Evolutionary conservation across 2,888 invertebrate genomes (phyloP).

Genomic region (Andrena fulva): DNA sequence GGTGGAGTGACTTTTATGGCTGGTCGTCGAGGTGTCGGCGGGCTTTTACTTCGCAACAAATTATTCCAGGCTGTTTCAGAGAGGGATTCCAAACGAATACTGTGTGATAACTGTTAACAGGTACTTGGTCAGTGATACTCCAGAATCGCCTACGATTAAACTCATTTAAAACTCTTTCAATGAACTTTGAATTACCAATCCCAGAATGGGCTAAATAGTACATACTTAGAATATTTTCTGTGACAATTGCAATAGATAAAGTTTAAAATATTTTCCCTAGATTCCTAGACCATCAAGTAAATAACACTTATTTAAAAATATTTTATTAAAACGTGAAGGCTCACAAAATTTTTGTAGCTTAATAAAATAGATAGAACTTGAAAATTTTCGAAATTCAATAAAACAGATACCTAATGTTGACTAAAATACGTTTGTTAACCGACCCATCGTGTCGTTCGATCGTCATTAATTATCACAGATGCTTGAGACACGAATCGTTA

Average conservation of each 20-base stretch:
- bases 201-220: too few relatives aligned
- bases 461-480: constrained; percentile 12
- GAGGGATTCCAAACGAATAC: background rate
- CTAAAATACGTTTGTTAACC: too few relatives aligned
- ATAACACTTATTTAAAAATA: background rate
- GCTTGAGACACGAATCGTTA: background rate
- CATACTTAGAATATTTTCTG: too few relatives aligned
- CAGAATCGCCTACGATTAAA: background rate
- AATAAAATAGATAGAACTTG: too few relatives aligned
- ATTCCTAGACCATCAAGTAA: background rate
- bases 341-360: too few relatives aligned
- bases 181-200: too few relatives aligned
- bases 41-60: background rate
- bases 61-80: background rate
- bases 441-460: background rate
- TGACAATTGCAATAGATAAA: too few relatives aligned
- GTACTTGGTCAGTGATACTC: background rate
- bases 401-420: too few relatives aligned
- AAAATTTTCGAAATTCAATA: too few relatives aligned
- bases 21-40: background rate
- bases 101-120: constrained; percentile 1
- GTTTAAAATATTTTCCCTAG: too few relatives aligned
- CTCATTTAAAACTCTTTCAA: background rate
- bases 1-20: constrained; percentile 12
- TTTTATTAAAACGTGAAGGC: too few relatives aligned